Conservation (phyloP, 2,888 invertebrate species). For the Agrilus cyanescens region DNA sequence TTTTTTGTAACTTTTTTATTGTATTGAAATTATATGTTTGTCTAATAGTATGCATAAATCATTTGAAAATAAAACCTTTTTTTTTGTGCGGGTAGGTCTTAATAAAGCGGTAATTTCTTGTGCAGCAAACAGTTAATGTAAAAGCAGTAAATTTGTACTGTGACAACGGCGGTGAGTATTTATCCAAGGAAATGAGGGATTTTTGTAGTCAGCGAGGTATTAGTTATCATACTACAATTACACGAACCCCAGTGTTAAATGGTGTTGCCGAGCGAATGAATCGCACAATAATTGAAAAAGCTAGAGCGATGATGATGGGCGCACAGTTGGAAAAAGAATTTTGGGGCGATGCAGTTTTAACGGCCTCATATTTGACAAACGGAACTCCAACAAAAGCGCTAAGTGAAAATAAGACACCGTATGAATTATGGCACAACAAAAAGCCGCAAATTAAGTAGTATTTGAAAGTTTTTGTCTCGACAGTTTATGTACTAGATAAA, state of each 20-base stretch:
- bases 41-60: no score
- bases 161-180: slow-evolving; percentile 11
- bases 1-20: no score
- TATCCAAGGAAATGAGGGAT: slow-evolving; percentile 5
- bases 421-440: slow-evolving; percentile 26
- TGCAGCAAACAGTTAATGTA: no score
- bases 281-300: slow-evolving; percentile 7
- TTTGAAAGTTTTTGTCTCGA: slow-evolving; percentile 26
- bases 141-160: slow-evolving; percentile 7
- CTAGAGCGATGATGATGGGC: slow-evolving; percentile 4
- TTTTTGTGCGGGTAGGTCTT: no score
- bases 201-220: slow-evolving; percentile 12
- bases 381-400: slow-evolving; percentile 22
- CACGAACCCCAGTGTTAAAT: slow-evolving; percentile 9
- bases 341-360: slow-evolving; percentile 8
- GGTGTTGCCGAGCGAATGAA: slow-evolving; percentile 9
- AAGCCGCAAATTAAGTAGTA: slow-evolving; percentile 23
- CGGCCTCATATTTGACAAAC: slow-evolving; percentile 21
- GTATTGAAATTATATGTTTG: no score
- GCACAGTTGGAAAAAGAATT: slow-evolving; percentile 19
- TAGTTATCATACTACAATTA: slow-evolving; percentile 10
- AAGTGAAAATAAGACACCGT: slow-evolving; percentile 18
- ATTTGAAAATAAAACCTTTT: no score
- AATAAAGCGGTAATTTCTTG: no score
- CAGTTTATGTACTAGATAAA: slow-evolving; percentile 26